Base-by-base conservation (phyloP, 1,140 invertebrate genomes). In the Trichomalopsis sarcophagae region DNA sequence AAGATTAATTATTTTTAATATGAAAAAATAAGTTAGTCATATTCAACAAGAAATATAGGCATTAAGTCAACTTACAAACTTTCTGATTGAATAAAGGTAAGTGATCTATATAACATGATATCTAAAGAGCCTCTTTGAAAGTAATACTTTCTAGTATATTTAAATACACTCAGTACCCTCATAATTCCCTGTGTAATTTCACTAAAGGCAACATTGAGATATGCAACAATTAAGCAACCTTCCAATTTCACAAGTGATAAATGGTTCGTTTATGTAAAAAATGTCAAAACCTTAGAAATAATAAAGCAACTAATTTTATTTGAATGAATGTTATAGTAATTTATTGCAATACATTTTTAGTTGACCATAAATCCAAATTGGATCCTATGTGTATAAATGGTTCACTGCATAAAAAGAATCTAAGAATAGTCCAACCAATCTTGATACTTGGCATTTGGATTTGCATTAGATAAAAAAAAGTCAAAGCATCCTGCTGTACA, bases 191-290 rank as follows among this genome's bases (percentile, higher is more conserved):
- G 33, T 69, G 27, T 68, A 84, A 77, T 66, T 73, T 81, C 10
- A 81, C 33, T 33, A 9, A 36, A 21, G 14, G 4, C 76, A 78
- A 55, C n/a, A 62, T 62, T n/a, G 47, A 23, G n/a, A 55, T 78
- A 78, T 13, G 76, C n/a, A 62, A 50, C 47, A 50, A 62, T 78
- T 78, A 78, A 62, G 76, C 47, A 62, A 78, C 44, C 50, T 76
- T 55, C 50, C 47, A 88, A 66, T 82, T 82, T 73, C 47, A 77
- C 30, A 79, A 87, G 86, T 40, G 78, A 87, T 33, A 77, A 68
- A 71, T 68, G 66, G 27, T 55, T 75, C n/a, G 4, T 9, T 40
- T 50, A 87, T 62, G 55, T 17, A 80, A 82, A 40, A 66, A 40
- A 66, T 62, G 81, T 68, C 6, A 62, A 40, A 62, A 62, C 17